These are phyloP conservation scores for Vulpes ferrilata DNA, from an alignment of 2,113 vertebrate genomes.

Conservation along the genomic window DNA sequence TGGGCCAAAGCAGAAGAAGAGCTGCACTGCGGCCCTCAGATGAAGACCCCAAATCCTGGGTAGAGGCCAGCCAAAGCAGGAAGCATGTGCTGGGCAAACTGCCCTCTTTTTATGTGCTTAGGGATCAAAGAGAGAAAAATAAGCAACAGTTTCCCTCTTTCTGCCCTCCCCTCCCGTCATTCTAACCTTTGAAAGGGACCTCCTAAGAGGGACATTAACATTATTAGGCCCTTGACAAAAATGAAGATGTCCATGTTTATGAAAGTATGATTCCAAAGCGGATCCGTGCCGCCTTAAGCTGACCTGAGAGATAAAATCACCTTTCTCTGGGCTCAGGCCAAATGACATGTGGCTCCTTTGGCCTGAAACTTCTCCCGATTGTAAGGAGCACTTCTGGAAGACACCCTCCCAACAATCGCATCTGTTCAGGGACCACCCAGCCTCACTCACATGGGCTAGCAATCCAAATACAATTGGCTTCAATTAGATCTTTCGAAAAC, in stretches of 20 bases:
- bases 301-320: slow-evolving; percentile 59
- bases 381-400: slow-evolving; percentile 51
- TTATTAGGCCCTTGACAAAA: slow-evolving; percentile 49
- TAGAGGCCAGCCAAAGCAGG: background rate
- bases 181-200: background rate
- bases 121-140: slow-evolving; percentile 30
- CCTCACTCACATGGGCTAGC: slow-evolving; percentile 7
- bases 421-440: slow-evolving; percentile 53
- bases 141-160: background rate
- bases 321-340: slow-evolving; percentile 48
- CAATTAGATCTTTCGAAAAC: slow-evolving; percentile 64
- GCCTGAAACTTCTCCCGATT: background rate
- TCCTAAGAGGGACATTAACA: background rate
- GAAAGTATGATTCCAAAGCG: slow-evolving; percentile 56
- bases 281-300: slow-evolving; percentile 25
- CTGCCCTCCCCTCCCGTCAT: background rate
- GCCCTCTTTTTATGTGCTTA: slow-evolving; percentile 35
- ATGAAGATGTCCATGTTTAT: background rate
- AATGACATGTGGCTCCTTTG: background rate
- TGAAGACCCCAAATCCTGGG: background rate
- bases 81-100: background rate
- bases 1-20: background rate
- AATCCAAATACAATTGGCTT: slow-evolving; percentile 40
- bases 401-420: background rate
- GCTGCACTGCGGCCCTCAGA: background rate